Conservation (phyloP, 2,113 vertebrate species). For the Sphaerodactylus townsendi region DNA sequence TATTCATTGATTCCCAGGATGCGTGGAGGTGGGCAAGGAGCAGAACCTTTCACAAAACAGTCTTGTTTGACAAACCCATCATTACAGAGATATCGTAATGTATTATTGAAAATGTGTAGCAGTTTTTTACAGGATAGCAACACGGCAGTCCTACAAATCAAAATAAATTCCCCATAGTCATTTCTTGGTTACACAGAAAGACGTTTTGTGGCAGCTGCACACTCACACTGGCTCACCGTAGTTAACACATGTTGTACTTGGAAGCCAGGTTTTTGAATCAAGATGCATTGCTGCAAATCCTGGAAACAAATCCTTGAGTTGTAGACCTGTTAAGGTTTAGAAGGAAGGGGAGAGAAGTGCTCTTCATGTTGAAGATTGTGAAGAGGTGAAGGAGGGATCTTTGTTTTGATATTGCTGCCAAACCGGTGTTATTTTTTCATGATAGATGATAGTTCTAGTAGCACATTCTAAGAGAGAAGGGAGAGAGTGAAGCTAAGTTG, state of each 20-base stretch:
- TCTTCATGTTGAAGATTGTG: conserved; percentile 35
- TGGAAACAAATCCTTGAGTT: conserved; percentile 5
- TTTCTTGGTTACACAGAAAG: conserved; percentile 17
- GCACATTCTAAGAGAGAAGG: conserved; percentile 86
- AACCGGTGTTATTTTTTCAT: conserved; percentile 89
- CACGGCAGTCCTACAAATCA: conserved; percentile 24
- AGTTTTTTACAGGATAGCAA: conserved; percentile 18
- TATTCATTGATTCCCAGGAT: conserved; percentile 33
- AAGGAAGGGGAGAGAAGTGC: background rate
- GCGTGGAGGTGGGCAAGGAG: conserved; percentile 8
- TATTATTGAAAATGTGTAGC: conserved; percentile 6
- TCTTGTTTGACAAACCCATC: conserved; percentile 30
- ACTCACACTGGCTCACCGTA: background rate
- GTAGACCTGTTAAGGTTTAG: background rate
- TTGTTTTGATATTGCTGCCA: conserved; percentile 43
- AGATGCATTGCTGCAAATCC: background rate
- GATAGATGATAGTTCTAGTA: conserved; percentile 94
- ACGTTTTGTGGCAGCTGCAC: conserved; percentile 20
- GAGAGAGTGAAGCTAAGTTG: conserved; percentile 31
- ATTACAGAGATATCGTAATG: background rate
- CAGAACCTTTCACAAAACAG: conserved; percentile 1
- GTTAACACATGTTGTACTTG: rapidly evolving
- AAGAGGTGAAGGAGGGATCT: background rate
- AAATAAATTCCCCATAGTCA: background rate
- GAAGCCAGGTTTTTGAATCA: rapidly evolving